Evolutionary conservation across 2,888 invertebrate genomes (phyloP), one percentile per base, ranked within the genome.

Genomic region (Trissolcus japonicus): DNA sequence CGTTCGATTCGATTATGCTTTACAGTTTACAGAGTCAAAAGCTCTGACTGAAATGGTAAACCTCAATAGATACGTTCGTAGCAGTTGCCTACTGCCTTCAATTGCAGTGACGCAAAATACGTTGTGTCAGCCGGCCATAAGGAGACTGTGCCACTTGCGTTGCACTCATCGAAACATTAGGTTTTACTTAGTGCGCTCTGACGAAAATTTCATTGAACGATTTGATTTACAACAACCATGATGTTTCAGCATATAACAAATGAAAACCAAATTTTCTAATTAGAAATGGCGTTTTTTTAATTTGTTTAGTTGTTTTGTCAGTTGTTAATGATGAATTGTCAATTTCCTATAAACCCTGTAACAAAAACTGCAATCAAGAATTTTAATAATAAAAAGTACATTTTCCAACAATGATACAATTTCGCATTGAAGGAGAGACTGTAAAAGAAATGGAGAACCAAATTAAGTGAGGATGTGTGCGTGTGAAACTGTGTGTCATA

Each of bases 1-100:
- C 66, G 51, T 50, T 46, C 59, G 62, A 50, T 61, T 76, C 66
- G 60, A 19, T 53, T n/a, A 69, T 72, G 81, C 80, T 82, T 82
- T 85, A 85, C 82, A 85, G 84, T 84, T 83, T 81, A 67, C 80
- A 66, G 82, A 82, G 84, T 85, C 86, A 85, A 85, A 86, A 83
- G 83, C 81, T 80, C 80, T 80, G 79, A 65, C 76, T 76, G 60
- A 65, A 59, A 65, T 17, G 71, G 66, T 67, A 56, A 67, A 62
- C 71, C 59, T 76, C 62, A 76, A 76, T 76, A 66, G 67, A 71
- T 71, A 66, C 19, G 51, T 66, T 53, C 55, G 62, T 21, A 59
- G 9, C 40, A 57, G 66, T 68, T 80, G 72, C 69, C 66, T 69
- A 66, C 73, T 61, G 79, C 67, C 62, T 79, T 77, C 81, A 78